Conservation (phyloP, 2,797 vertebrate species). For the Zalophus californianus region DNA sequence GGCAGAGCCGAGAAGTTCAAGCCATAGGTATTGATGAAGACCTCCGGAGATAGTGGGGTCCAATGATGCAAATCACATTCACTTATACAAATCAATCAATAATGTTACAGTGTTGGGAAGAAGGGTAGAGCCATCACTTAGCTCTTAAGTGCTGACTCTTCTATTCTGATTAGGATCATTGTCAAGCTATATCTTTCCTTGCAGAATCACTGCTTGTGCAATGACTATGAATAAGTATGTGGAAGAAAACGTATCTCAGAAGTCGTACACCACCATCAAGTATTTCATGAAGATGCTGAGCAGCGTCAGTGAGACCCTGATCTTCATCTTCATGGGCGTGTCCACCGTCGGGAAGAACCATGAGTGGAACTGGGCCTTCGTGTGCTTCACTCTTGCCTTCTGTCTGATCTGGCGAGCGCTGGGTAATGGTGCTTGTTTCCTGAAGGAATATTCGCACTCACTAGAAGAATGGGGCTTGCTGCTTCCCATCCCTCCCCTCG, state of each 20-base stretch:
- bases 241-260: constrained; percentile 98
- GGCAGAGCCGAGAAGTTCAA: not conserved
- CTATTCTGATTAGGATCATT: not conserved
- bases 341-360: constrained; percentile 97
- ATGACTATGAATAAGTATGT: constrained; percentile 99
- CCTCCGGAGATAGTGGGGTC: not conserved
- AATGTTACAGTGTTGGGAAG: not conserved
- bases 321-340: constrained; percentile 99
- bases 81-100: not conserved
- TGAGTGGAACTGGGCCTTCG: constrained; percentile 98
- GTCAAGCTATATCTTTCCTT: constrained; percentile 30
- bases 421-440: constrained; percentile 87
- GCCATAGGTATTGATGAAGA: not conserved
- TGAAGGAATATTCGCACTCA: not conserved
- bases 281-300: constrained; percentile 98
- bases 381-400: constrained; percentile 96
- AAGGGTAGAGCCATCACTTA: not conserved
- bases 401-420: constrained; percentile 96
- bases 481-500: not conserved
- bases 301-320: constrained; percentile 97
- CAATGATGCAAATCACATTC: not conserved
- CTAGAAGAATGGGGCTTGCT: not conserved
- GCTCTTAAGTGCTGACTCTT: not conserved
- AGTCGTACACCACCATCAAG: constrained; percentile 97
- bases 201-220: constrained; percentile 96